Base-by-base conservation (phyloP, 53 echinoderm and acorn worm genomes). In the Echinarachnius parma region DNA sequence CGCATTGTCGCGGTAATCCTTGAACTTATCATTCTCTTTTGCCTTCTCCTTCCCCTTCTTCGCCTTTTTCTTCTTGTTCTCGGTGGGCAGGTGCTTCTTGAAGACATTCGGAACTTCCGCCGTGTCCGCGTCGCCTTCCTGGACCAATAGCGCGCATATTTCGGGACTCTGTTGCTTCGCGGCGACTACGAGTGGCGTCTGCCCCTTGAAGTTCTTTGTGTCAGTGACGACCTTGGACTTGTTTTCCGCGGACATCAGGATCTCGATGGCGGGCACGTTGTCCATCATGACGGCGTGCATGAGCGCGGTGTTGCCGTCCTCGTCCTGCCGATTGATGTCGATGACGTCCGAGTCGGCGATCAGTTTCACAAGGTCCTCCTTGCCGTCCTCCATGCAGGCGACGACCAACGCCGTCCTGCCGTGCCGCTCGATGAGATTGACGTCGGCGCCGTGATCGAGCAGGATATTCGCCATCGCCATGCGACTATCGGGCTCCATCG, bases 231-330 rank as follows among this genome's bases (percentile, higher is more conserved):
- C 57, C 47, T 71, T 76, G 5, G 26, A 47, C 10, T 68, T 33
- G 36, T 67, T 31, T 5, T 75, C 75, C 1, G 66, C 53, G 18
- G 55, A 56, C 23, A 98, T 47, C 1, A 98, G 68, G 5, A 64
- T 56, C 28, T 54, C 29, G 5, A 92, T 85, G 0, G 85, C 91
- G 4, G 78, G 76, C 2, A 81, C 62, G 47, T 98, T 98, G 42
- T 91, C 98, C 4, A 70, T 64, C 56, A 85, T 66, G 27, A 98
- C 82, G 21, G 98, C 91, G 42, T 98, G 91, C 64, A 98, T 85
- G 33, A 98, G 64, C 1, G 91, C 88, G 23, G 91, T 88, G 67
- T 91, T 80, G 3, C 98, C 98, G 24, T 83, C 62, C 34, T 92
- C 91, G 42, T 98, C 98, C 36, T 77, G 80, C 20, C 80, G 21